Conservation (phyloP, 2,888 invertebrate genomes). For the Sphaeridia pumilis region DNA sequence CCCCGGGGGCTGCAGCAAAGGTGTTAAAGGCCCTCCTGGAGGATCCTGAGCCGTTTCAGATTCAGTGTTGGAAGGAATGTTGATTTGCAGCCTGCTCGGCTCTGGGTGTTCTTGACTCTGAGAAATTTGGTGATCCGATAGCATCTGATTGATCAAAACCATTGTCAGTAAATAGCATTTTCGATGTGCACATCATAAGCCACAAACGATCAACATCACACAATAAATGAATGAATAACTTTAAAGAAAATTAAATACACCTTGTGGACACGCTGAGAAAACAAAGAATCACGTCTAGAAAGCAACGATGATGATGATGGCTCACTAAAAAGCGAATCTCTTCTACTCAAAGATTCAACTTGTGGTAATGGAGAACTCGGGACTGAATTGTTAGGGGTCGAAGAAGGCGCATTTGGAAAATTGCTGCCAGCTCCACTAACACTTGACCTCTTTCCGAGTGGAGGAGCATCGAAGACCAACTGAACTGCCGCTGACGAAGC, state of each 20-base stretch:
- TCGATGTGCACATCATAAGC: no score
- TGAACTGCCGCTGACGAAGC: constrained; percentile 30
- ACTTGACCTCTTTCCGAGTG: neutral
- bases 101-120: constrained; percentile 10
- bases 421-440: neutral
- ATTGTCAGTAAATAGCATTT: no score
- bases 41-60: constrained; percentile 12
- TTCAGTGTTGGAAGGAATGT: constrained; percentile 8
- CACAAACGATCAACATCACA: no score
- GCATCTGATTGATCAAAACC: no score
- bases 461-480: constrained; percentile 25
- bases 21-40: constrained; percentile 26
- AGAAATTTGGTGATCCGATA: constrained; percentile 25
- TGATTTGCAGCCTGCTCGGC: constrained; percentile 4
- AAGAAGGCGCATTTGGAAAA: constrained; percentile 21
- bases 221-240: constrained; percentile 10
- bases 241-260: constrained; percentile 25
- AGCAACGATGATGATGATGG: constrained; percentile 1
- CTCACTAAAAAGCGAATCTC: constrained; percentile 18
- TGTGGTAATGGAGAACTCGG: constrained; percentile 35
- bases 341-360: constrained; percentile 14
- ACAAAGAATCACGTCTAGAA: constrained; percentile 25
- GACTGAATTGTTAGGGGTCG: constrained; percentile 30
- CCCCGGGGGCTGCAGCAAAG: constrained; percentile 15
- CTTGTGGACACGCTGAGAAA: constrained; percentile 35